Evolutionary conservation across 2,113 vertebrate species (phyloP), one percentile per base, ranked within the genome.

Genomic region (Numenius arquata): DNA sequence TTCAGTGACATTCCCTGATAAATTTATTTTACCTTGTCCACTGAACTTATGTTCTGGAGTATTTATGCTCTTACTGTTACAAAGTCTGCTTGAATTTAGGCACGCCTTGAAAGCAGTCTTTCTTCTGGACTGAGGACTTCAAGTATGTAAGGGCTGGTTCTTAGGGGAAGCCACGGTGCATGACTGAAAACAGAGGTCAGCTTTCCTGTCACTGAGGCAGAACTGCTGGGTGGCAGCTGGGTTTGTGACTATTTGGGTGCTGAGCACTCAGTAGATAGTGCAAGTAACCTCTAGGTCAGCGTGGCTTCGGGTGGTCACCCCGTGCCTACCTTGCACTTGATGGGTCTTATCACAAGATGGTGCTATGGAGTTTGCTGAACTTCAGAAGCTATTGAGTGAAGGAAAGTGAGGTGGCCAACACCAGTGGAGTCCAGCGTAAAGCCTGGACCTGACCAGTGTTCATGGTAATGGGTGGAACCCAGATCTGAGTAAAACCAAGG

Each of bases 321-420:
- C 1, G 3, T 59, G 59, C 12, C 36, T 63, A 0, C 75, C 38
- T 43, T 67, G 93, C 75, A 79, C 43, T 85, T 88, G n/a, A 16
- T 76, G 23, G 1, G 25, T 88, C 30, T 56, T 65, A 84, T 90
- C 97, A 97, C 92, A 90, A 96, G 98, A 23, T 96, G 98, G 78
- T 97, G 96, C 96, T 91, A 34, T 78, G 79, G 91, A 89, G 62
- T 94, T 89, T 93, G 58, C 73, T 77, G 23, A 48, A 36, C 36
- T 58, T 88, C 19, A n/a, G 5, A 62, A 50, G 23, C 1, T n/a
- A 1, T 6, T 36, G 56, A 5, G 13, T 9, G 36, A 23, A 76
- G 62, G 52, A 20, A 22, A 70, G 29, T 52, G 15, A 76, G 34
- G 38, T 73, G 30, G 23, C 21, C 30, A 50, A 0, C 5, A 21